Conservation (phyloP, 2,888 invertebrate species). For the Leptinotarsa rubiginosa region DNA sequence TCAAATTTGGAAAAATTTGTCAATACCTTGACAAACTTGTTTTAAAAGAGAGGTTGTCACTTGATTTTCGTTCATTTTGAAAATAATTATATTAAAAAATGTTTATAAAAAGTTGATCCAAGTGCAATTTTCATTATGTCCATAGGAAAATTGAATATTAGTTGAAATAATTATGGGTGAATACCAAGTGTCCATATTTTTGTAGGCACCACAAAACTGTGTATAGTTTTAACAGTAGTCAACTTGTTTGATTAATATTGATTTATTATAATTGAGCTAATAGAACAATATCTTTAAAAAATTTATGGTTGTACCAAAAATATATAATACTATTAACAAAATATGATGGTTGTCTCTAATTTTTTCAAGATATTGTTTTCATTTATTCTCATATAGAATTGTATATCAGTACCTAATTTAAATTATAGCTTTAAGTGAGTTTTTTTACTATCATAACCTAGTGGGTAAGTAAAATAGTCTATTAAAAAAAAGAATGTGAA, state of each 20-base stretch:
- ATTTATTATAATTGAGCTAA: conserved; percentile 37
- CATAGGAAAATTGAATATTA: conserved; percentile 34
- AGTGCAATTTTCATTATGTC: conserved; percentile 23
- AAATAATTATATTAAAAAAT: too few relatives aligned
- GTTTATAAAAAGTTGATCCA: neutral
- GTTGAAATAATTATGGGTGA: conserved; percentile 41
- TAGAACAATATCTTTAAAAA: conserved; percentile 34
- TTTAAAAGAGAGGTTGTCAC: too few relatives aligned
- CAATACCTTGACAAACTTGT: too few relatives aligned
- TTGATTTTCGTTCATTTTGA: too few relatives aligned
- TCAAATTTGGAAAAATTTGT: too few relatives aligned
- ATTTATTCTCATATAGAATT: conserved; percentile 25
- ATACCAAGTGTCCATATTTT: conserved; percentile 55
- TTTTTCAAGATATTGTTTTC: conserved; percentile 39
- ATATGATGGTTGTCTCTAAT: neutral
- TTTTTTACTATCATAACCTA: conserved; percentile 43
- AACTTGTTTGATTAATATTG: conserved; percentile 36
- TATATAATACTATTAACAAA: neutral
- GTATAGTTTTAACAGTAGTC: conserved; percentile 39
- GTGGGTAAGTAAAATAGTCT: conserved; percentile 44
- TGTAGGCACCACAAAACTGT: conserved; percentile 48
- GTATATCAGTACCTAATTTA: conserved; percentile 53
- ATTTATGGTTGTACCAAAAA: conserved; percentile 19
- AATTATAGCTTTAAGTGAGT: conserved; percentile 45
- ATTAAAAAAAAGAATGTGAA: conserved; percentile 35